phyloP scores from a whole-genome alignment of 1,140 invertebrate genomes.

The Argopecten irradians region DNA sequence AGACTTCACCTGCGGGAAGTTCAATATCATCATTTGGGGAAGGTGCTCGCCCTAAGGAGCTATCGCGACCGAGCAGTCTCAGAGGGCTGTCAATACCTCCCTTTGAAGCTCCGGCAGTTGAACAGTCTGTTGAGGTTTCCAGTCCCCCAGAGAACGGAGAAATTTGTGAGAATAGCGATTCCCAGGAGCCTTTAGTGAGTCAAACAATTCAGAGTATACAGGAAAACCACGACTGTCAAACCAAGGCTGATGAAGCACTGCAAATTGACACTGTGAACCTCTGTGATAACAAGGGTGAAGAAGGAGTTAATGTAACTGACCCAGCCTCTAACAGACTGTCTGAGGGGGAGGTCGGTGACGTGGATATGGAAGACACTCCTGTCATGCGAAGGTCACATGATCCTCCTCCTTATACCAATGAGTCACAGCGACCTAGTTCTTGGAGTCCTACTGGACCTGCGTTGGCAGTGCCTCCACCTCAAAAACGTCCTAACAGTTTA shows the following conservation, averaged over 20 bases:
- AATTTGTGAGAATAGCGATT: not conserved
- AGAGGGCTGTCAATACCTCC: not conserved
- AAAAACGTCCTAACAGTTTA: conserved; percentile 70
- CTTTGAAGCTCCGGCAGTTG: not conserved
- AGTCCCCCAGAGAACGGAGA: not conserved
- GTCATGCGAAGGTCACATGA: conserved; percentile 39
- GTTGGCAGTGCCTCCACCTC: conserved; percentile 51
- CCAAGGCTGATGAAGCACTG: not conserved
- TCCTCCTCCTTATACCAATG: conserved; percentile 27
- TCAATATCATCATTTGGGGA: conserved; percentile 30
- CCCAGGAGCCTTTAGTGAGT: not conserved
- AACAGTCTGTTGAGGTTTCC: not conserved
- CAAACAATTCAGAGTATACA: conserved; percentile 4
- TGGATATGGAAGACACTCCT: conserved; percentile 27
- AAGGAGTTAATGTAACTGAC: not conserved
- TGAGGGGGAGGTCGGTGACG: not conserved
- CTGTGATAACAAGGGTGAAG: not conserved
- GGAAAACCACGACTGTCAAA: not conserved
- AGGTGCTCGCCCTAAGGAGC: conserved; percentile 65
- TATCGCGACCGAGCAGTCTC: conserved; percentile 31
- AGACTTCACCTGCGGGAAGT: not conserved
- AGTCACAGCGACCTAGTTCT: conserved; percentile 52
- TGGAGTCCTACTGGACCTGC: conserved; percentile 58
- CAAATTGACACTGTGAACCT: not conserved
- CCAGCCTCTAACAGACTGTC: not conserved